Evolutionary conservation across 2,113 vertebrate genomes (phyloP), one percentile per base, ranked within the genome.

Genomic region (Octodon degus): DNA sequence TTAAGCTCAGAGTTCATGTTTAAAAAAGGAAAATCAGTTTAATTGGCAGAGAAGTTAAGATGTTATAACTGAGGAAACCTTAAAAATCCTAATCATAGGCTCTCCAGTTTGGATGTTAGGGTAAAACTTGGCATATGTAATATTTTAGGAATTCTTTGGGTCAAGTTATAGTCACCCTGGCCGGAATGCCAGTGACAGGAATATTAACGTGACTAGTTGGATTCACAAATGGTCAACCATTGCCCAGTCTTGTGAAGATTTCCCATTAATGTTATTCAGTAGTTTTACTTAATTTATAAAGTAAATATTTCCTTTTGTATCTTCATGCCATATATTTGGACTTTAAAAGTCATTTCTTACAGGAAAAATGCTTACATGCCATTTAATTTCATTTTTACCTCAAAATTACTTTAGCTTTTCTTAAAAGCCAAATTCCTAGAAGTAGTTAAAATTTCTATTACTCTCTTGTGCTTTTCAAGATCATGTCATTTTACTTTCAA

Each of bases 401-500:
- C 85, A 92, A 70, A 79, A 58, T 91, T 82, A 81, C 81, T 93
- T 91, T 94, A 32, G 24, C 34, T 62, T 0, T 92, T 97, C 19
- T 55, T 55, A 88, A 50, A 3, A 84, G 6, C 68, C 16, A 13
- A 8, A 72, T 96, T 92, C 34, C 47, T 60, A 80, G 40, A 80
- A 87, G 40, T 80, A 92, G 34, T 27, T 84, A 55, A 90, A 91
- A 81, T 47, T 82, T 37, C 47, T 74, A 19, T 86, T 87, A 58
- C 55, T 92, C n/a, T 84, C 90, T 90, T 90, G 30, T 79, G 30
- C 34, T 72, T 90, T 96, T 85, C 58, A 68, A 91, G 85, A 90
- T 91, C 65, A 37, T 72, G 47, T 83, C 4, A 0, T 87, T 60
- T 86, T 94, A 90, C 9, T 30, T 72, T 67, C 72, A 13, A 19